Base-by-base conservation (phyloP, 2,113 vertebrate genomes). In the Callionymus lyra region DNA sequence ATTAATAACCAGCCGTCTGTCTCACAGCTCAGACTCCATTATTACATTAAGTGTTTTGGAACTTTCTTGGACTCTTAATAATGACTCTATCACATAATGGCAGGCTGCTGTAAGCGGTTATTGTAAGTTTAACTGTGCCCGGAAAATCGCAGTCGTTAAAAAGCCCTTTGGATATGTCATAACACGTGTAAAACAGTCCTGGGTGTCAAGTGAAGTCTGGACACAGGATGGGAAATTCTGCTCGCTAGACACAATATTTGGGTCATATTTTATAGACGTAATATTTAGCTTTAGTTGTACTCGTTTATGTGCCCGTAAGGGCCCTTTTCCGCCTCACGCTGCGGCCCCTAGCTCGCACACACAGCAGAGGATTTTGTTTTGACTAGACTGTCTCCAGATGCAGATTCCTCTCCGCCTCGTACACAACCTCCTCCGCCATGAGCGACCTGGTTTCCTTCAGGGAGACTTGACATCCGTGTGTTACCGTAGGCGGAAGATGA, bases 321-420 rank as follows among this genome's bases (percentile, higher is more conserved):
- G 61, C 63, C 63, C 40, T 70, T 77, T 73, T 76, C 55, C 60
- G 44, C 63, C 21, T 65, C 72, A 50, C 41, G 65, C 55, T 54
- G 47, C 57, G 46, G 58, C 10, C 60, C 72, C 44, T 37, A 63
- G 51, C 56, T 65, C 55, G 42, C 52, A 52, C 59, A n/a, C n/a
- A n/a, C n/a, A n/a, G n/a, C n/a, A n/a, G n/a, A 34, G 35, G 56
- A 43, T 47, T 57, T 48, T 81, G 76, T 83, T 84, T 77, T 80
- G 80, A 79, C 80, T 71, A 70, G 73, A 66, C 48, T 3, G 33
- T 16, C 41, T 31, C 46, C 71, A 74, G 69, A 62, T 70, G 55
- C 59, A 17, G 56, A 68, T 70, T 75, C 53, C 51, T 41, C 44
- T 39, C 52, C 43, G 50, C 12, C 4, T 11, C 56, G 64, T 56